These are phyloP conservation scores for Odontothrips loti DNA, from an alignment of 2,888 invertebrate genomes.

Conservation along the genomic window DNA sequence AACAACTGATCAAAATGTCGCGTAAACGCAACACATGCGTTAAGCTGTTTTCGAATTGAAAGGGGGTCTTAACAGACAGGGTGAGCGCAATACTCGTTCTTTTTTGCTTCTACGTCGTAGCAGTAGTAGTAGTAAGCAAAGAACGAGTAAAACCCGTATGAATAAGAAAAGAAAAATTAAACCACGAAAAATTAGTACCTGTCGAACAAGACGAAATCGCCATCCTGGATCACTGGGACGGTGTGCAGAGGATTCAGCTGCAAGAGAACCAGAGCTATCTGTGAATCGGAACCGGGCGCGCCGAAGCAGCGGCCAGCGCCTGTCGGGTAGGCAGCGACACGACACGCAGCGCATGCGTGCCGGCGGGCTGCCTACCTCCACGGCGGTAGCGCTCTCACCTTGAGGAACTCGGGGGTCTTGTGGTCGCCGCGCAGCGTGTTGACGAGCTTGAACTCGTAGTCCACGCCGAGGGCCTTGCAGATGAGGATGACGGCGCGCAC, in stretches of 20 bases:
- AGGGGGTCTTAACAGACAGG: too few species aligned
- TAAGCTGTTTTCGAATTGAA: too few species aligned
- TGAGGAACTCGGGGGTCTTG: constrained; percentile 15
- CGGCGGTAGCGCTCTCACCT: background rate
- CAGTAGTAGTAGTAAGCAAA: too few species aligned
- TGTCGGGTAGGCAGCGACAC: background rate
- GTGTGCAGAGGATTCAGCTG: constrained; percentile 1
- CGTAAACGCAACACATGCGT: too few species aligned
- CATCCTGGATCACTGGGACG: background rate
- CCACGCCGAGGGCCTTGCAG: constrained; percentile 1
- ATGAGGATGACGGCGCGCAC: background rate
- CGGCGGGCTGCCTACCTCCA: too few species aligned
- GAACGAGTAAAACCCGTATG: too few species aligned
- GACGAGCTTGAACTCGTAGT: constrained; percentile 7
- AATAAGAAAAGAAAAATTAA: too few species aligned
- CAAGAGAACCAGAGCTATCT: background rate
- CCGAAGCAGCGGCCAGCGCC: background rate
- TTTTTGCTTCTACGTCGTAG: too few species aligned
- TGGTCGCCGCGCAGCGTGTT: constrained; percentile 24
- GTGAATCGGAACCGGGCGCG: background rate
- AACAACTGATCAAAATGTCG: too few species aligned
- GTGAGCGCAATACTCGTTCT: too few species aligned
- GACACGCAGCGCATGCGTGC: too few species aligned
- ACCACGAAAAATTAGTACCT: background rate
- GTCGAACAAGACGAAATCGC: background rate